Evolutionary conservation across 2,797 vertebrate species (phyloP), one percentile per base, ranked within the genome.

Genomic region (Sebastes reedi): DNA sequence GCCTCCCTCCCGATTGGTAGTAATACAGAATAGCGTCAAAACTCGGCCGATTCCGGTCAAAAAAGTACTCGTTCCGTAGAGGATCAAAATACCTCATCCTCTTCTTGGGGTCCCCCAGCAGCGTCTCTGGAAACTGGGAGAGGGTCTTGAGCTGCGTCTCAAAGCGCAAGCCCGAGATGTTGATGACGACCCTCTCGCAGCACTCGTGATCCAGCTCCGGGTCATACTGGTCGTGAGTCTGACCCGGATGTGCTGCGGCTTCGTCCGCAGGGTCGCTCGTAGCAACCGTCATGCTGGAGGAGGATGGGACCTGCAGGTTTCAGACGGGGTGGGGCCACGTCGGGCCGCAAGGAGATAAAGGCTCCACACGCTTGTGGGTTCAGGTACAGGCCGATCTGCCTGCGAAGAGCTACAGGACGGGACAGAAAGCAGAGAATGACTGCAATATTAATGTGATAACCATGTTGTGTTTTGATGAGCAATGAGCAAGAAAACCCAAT

Each of bases 11-110:
- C 0, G 98, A 99, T 87, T 99, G 98, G 87, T 99, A 99, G 83
- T 99, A 99, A 84, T 99, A 99, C 36, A 99, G 96, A 89, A 99
- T 99, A 85, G 98, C 98, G 14, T 99, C 98, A 78, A 99, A 99
- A 93, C 98, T 99, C 62, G 98, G 98, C 1, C 98, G 96, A 92
- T 99, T 99, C 0, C 98, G 95, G 93, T 99, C 98, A 27, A 99
- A 99, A 76, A 99, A 99, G 90, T 99, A 99, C 81, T 99, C 98
- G 1, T 99, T 99, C 88, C 98, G 95, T 25, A 99, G 96, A 6
- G 98, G 98, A 90, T 99, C 98, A n/a, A 99, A 99, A 95, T 99
- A 99, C 25, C 98, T 93, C 97, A 99, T 98, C 84, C 98, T 95
- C 87, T 99, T 99, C 66, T 97, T 97, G 2, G 98, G 98, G 94